Conservation (phyloP, 2,797 vertebrate genomes). For the Pteronotus mesoamericanus region DNA sequence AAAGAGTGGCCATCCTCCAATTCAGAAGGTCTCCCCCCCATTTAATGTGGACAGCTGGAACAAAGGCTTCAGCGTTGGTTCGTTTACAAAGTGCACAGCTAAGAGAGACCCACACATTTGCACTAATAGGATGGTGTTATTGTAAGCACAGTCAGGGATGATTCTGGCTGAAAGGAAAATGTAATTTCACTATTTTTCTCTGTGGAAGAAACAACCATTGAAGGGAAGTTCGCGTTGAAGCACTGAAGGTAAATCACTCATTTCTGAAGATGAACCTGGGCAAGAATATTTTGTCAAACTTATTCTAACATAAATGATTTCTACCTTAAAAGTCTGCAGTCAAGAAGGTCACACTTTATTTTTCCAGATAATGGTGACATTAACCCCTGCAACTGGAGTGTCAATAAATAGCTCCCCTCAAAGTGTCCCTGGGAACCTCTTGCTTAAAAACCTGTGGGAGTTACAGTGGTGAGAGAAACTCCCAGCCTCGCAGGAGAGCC, state of each 20-base stretch:
- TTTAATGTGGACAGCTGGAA: slow-evolving; percentile 29
- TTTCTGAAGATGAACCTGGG: slow-evolving; percentile 9
- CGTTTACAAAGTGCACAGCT: not conserved
- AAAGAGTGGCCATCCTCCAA: not conserved
- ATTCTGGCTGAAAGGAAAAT: slow-evolving; percentile 39
- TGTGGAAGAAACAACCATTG: not conserved
- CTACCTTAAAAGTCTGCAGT: not conserved
- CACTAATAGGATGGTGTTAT: not conserved
- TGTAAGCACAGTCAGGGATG: not conserved
- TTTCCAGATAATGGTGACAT: not conserved
- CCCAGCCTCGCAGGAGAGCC: too few species aligned
- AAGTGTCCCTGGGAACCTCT: not conserved
- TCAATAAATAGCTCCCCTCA: not conserved
- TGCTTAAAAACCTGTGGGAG: too few species aligned
- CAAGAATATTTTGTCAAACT: slow-evolving; percentile 36
- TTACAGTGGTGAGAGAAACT: too few species aligned
- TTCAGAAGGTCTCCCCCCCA: not conserved
- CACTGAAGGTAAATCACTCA: not conserved
- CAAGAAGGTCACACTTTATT: not conserved
- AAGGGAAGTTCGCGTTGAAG: not conserved
- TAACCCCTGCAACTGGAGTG: not conserved
- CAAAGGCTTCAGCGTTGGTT: not conserved
- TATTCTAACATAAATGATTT: not conserved
- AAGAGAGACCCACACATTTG: not conserved
- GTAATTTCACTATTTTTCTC: not conserved